Base-by-base conservation (phyloP, 2,888 invertebrate genomes). In the Athripsodes cinereus region DNA sequence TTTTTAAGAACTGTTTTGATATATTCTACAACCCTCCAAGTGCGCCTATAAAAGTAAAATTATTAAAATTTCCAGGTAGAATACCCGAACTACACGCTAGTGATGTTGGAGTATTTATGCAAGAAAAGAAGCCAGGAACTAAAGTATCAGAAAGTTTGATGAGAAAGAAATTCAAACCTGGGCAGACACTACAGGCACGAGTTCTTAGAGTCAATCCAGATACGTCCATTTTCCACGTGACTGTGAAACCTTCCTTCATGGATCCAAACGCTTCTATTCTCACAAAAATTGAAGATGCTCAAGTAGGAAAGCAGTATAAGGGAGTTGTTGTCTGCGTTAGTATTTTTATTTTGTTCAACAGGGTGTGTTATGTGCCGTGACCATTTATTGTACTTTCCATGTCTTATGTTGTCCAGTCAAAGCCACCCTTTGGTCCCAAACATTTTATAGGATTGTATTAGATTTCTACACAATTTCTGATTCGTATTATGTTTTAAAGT, bases 201-300 rank as follows among this genome's bases (percentile, higher is more conserved):
- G 84, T 90, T 2, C 70, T 87, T 31, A 69, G 70, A 0, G 67
- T 81, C 2, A 79, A 81, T 63, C 59, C 66, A 0, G 73, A 69
- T 0, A 75, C 71, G 18, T 75, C 75, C 21, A 73, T 74, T 2
- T 70, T 85, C 1, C 70, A 81, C 53, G 74, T 90, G 19, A 88
- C 89, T 0, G 71, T 87, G 66, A 88, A 88, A 66, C 79, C 79
- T 2, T 81, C 84, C 2, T 78, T 90, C 10, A 69, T 90, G 59
- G 69, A 79, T 0, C 78, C 80, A 0, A 74, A 80, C 0, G 67
- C 80, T 1, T 75, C 77, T 16, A 70, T 83, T 31, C 70, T 90
- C 3, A 70, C 67, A 1, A 71, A 74, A 1, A 74, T 81, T 50
- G 68, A 78, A 1, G 71, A 82, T 8, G 84, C 81, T 0, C 69